These are phyloP conservation scores for Anagrus nilaparvatae DNA, from an alignment of 1,140 invertebrate genomes.

Conservation along the genomic window DNA sequence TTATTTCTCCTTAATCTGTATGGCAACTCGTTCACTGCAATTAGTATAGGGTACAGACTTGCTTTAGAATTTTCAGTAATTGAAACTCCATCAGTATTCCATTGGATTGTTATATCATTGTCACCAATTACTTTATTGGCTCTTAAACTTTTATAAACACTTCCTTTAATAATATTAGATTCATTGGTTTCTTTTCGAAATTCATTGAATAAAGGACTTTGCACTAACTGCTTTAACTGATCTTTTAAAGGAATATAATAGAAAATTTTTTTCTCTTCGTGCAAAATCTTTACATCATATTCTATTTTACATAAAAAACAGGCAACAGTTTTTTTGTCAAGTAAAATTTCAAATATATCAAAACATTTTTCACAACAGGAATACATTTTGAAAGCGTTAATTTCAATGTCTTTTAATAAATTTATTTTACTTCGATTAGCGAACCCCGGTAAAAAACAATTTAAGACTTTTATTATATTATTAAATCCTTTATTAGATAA, in stretches of 20 bases:
- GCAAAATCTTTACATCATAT: neutral
- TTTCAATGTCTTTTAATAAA: no score
- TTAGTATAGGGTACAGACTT: neutral
- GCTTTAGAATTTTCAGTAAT: neutral
- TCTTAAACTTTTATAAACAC: neutral
- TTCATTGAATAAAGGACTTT: neutral
- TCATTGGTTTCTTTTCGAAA: neutral
- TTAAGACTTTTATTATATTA: no score
- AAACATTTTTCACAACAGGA: no score
- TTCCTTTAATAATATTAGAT: neutral
- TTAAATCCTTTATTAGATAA: no score
- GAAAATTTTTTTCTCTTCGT: neutral
- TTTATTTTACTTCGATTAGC: no score
- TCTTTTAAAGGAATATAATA: neutral
- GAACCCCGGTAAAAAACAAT: no score
- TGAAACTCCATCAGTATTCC: slow-evolving; percentile 1
- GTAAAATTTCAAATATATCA: no score
- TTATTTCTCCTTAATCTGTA: slow-evolving; percentile 2
- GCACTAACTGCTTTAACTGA: neutral
- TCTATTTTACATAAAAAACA: neutral
- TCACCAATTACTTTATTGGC: neutral
- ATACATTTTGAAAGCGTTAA: no score
- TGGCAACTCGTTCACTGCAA: slow-evolving; percentile 4
- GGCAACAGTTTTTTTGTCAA: neutral
- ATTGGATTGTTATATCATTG: slow-evolving; percentile 3